phyloP scores from a whole-genome alignment of 2,797 vertebrate species.

The Pampus argenteus region DNA sequence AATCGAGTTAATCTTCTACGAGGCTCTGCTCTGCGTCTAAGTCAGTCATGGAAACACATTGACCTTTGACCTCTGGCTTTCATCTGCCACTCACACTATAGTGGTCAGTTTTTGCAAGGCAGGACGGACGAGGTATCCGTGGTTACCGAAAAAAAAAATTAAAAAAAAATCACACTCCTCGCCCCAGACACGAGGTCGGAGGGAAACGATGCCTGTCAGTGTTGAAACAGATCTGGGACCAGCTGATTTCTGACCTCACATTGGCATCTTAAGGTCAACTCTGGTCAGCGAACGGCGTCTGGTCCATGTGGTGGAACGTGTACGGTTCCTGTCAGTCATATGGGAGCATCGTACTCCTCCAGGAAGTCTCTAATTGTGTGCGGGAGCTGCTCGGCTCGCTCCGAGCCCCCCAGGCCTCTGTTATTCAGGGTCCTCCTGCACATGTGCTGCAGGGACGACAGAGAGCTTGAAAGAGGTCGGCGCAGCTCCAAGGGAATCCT shows the following conservation, averaged over 20 bases:
- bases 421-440: conserved; percentile 95
- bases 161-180: conserved; percentile 49
- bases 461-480: conserved; percentile 90
- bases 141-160: too few species aligned
- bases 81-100: conserved; percentile 48
- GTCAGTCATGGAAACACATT: conserved; percentile 63
- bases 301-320: conserved; percentile 42
- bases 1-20: conserved; percentile 73
- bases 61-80: conserved; percentile 62
- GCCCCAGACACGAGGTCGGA: conserved; percentile 17
- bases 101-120: conserved; percentile 56
- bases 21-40: conserved; percentile 81
- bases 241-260: conserved; percentile 39
- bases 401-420: conserved; percentile 85
- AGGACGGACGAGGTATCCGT: conserved; percentile 60
- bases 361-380: conserved; percentile 94
- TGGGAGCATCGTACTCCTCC: conserved; percentile 95
- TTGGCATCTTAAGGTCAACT: conserved; percentile 41
- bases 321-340: conserved; percentile 82
- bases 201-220: conserved; percentile 32
- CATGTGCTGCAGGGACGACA: conserved; percentile 95
- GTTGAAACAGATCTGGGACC: conserved; percentile 37
- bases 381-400: conserved; percentile 86
- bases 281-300: conserved; percentile 51
- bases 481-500: conserved; percentile 93